Conservation (phyloP, 2,797 vertebrate species). For the Protosalanx chinensis region DNA sequence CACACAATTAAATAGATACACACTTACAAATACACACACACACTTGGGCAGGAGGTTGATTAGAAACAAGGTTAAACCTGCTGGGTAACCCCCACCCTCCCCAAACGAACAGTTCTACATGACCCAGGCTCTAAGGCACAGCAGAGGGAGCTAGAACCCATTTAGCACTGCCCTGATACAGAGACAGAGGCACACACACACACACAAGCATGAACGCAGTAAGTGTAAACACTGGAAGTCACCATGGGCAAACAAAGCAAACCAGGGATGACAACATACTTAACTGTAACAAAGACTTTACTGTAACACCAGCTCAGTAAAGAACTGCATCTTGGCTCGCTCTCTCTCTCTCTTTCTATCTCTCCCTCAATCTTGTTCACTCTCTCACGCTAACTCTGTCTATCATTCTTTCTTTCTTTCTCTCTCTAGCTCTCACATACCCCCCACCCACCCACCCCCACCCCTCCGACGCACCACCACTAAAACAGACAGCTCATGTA, state of each 20-base stretch:
- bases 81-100: constrained; percentile 20
- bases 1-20: constrained; percentile 53
- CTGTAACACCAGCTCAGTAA: too few species aligned
- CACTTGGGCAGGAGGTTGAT: constrained; percentile 15
- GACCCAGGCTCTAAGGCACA: constrained; percentile 23
- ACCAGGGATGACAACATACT: neutral
- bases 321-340: too few species aligned
- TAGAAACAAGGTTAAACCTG: constrained; percentile 32
- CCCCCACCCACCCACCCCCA: too few species aligned
- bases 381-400: too few species aligned
- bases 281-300: neutral
- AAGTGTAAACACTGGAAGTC: constrained; percentile 4
- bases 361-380: neutral
- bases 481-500: constrained; percentile 33
- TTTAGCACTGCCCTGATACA: too few species aligned
- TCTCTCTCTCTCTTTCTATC: too few species aligned
- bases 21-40: constrained; percentile 12
- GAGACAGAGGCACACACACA: constrained; percentile 8
- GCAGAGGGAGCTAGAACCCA: too few species aligned
- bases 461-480: neutral
- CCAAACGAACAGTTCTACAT: constrained; percentile 2
- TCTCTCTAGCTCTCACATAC: neutral
- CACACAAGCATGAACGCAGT: neutral
- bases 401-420: too few species aligned
- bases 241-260: neutral